Conservation (phyloP, 2,113 vertebrate species). For the Opisthocomus hoazin region DNA sequence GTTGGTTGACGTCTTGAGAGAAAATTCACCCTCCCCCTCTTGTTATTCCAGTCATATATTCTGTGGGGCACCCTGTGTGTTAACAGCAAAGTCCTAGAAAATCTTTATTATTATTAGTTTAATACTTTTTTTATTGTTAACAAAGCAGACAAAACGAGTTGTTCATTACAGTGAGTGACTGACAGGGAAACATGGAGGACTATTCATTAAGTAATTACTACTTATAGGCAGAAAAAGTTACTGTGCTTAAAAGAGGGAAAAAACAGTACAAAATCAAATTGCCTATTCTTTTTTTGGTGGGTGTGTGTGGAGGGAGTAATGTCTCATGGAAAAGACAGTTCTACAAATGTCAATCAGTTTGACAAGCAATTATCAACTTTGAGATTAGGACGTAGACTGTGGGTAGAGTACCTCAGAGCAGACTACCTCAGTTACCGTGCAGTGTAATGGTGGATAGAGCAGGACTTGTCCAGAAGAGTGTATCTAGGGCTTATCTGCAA, state of each 20-base stretch:
- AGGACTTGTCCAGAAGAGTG: neutral
- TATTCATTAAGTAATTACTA: slow-evolving; percentile 81
- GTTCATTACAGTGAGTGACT: slow-evolving; percentile 69
- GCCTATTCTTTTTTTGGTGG: slow-evolving; percentile 57
- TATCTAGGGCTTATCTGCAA: neutral
- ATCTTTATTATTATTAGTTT: slow-evolving; percentile 66
- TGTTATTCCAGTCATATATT: slow-evolving; percentile 33
- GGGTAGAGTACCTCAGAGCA: slow-evolving; percentile 22
- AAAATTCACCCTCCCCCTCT: slow-evolving; percentile 37
- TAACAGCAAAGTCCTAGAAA: slow-evolving; percentile 28
- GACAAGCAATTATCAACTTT: slow-evolving; percentile 81
- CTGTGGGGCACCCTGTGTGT: neutral
- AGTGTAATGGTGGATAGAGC: neutral
- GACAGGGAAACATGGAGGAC: slow-evolving; percentile 76
- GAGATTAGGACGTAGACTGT: slow-evolving; percentile 30
- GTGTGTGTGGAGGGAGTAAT: slow-evolving; percentile 58
- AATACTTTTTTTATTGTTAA: slow-evolving; percentile 69
- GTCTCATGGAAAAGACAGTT: slow-evolving; percentile 74
- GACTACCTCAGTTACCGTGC: neutral
- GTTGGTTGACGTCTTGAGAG: neutral
- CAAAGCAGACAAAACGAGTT: slow-evolving; percentile 74
- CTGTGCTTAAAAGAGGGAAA: slow-evolving; percentile 50
- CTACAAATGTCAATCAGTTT: slow-evolving; percentile 78
- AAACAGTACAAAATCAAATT: slow-evolving; percentile 73
- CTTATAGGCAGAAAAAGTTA: slow-evolving; percentile 71